Evolutionary conservation across 2,888 invertebrate genomes (phyloP).

Genomic region (Cheilosia soror): DNA sequence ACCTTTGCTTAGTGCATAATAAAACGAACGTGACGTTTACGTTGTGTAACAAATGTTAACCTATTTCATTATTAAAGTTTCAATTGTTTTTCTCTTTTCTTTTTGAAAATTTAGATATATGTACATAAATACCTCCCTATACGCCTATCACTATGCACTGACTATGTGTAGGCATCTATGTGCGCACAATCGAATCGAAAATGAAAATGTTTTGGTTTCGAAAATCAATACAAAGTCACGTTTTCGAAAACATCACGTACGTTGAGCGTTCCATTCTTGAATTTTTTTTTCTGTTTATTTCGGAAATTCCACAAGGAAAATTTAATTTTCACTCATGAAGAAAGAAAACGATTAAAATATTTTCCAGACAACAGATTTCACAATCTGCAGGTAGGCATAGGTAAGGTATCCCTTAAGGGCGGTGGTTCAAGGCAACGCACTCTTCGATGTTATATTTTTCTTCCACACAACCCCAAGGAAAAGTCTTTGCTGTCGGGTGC

Average conservation of each 20-base stretch:
- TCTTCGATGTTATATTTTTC: conserved; percentile 40
- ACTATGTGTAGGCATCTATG: conserved; percentile 24
- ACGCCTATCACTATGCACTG: no score
- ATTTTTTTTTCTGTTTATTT: conserved; percentile 16
- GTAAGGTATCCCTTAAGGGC: conserved; percentile 32
- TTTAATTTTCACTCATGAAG: conserved; percentile 44
- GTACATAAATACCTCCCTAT: conserved; percentile 11
- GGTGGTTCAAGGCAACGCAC: conserved; percentile 68
- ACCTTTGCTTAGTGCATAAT: conserved; percentile 55
- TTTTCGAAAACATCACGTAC: conserved; percentile 83
- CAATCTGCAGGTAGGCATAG: background rate
- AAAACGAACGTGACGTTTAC: conserved; percentile 66
- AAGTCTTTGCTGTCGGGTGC: background rate
- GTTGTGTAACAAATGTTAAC: conserved; percentile 73
- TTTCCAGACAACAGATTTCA: conserved; percentile 61
- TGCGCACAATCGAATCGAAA: conserved; percentile 63
- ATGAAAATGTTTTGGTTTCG: conserved; percentile 75
- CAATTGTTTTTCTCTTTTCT: conserved; percentile 51
- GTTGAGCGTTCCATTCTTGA: conserved; percentile 34
- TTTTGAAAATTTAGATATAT: conserved; percentile 14
- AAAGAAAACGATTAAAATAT: conserved; percentile 56
- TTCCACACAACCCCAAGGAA: conserved; percentile 22
- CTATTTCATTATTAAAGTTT: conserved; percentile 75
- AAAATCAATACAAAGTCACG: conserved; percentile 84
- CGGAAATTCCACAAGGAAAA: conserved; percentile 49